Evolutionary conservation across 2,888 invertebrate species (phyloP).

Genomic region (Parnassius smintheus): DNA sequence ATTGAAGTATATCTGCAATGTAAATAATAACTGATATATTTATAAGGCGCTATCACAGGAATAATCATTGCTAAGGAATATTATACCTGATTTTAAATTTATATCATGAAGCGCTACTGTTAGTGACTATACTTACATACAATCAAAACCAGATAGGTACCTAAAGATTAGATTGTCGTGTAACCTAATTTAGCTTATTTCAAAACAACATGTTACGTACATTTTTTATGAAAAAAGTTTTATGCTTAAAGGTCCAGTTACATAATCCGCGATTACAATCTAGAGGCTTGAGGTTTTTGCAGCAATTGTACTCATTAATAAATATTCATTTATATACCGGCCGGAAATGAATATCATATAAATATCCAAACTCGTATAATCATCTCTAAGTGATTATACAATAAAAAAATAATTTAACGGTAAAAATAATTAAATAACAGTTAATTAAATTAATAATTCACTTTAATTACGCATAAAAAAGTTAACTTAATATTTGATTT

Average conservation of each 20-base stretch:
- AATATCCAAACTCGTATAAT: too few species aligned
- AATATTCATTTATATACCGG: too few species aligned
- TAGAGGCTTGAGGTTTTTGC: too few species aligned
- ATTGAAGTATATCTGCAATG: conserved; percentile 21
- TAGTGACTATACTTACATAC: conserved; percentile 5
- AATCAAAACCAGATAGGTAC: background rate
- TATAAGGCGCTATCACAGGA: conserved; percentile 65
- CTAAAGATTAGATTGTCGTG: background rate
- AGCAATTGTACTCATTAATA: too few species aligned
- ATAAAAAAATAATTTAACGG: background rate
- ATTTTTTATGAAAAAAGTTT: too few species aligned
- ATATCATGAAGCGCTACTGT: conserved; percentile 18
- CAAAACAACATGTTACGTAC: background rate
- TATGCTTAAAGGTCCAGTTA: too few species aligned
- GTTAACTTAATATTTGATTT: too few species aligned
- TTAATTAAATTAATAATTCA: background rate
- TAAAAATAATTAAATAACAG: background rate
- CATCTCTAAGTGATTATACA: too few species aligned
- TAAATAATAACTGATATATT: conserved; percentile 19
- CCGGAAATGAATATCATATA: too few species aligned
- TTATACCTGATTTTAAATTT: conserved; percentile 37
- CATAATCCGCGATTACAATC: too few species aligned
- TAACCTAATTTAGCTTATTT: background rate
- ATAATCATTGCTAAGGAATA: conserved; percentile 51
- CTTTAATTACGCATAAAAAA: background rate